These are phyloP conservation scores for Cyclina sinensis DNA, from an alignment of 1,140 invertebrate genomes.

Conservation along the genomic window DNA sequence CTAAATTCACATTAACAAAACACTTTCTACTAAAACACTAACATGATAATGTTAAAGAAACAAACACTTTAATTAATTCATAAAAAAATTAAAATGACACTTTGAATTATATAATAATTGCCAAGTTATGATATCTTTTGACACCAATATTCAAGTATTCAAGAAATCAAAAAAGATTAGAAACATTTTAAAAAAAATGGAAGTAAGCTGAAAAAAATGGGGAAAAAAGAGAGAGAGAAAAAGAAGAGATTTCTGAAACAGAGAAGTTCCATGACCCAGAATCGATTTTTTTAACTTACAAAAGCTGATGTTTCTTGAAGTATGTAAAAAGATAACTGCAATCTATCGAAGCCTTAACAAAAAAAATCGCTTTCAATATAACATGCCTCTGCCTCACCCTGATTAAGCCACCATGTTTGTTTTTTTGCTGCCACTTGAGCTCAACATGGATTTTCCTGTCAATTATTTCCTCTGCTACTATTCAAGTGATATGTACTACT, in stretches of 20 bases:
- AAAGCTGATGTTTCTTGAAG: not conserved
- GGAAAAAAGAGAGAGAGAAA: not conserved
- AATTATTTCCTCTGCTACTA: not conserved
- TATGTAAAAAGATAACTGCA: not conserved
- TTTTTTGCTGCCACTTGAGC: not conserved
- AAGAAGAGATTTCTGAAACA: not conserved
- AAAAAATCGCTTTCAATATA: not conserved
- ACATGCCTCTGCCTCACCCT: not conserved
- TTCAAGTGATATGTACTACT: constrained; percentile 13
- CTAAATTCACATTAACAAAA: too few species aligned
- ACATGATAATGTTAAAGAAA: too few species aligned
- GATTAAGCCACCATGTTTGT: not conserved
- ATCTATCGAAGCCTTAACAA: not conserved
- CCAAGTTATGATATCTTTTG: too few species aligned
- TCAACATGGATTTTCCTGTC: constrained; percentile 29
- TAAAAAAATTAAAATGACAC: too few species aligned
- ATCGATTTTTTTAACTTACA: not conserved
- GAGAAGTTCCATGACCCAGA: not conserved
- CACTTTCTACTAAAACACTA: too few species aligned
- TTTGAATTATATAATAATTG: too few species aligned
- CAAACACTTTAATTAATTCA: too few species aligned
- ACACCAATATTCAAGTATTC: too few species aligned
- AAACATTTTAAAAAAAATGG: too few species aligned
- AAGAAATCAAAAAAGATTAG: too few species aligned
- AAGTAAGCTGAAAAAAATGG: not conserved